These are phyloP conservation scores for Luperina testacea DNA, from an alignment of 2,888 invertebrate species.

Conservation along the genomic window DNA sequence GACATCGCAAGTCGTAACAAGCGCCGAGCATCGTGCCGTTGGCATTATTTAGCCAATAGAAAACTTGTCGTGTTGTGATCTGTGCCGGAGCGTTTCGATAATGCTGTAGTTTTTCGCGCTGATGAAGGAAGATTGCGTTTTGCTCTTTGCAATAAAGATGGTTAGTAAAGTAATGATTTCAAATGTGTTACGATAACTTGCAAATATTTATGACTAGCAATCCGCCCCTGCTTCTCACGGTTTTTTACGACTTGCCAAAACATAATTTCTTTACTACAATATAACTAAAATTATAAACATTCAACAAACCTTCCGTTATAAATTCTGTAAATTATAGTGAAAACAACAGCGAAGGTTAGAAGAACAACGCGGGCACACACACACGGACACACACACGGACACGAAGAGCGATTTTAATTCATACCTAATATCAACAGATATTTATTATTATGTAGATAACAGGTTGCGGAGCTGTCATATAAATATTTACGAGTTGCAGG, in stretches of 20 bases:
- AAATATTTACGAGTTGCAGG: neutral
- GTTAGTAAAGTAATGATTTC: neutral
- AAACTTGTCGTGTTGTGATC: conserved; percentile 64
- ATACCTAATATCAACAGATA: neutral
- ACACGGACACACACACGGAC: neutral
- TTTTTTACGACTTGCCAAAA: neutral
- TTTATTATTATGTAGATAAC: neutral
- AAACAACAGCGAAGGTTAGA: neutral
- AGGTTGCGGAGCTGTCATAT: neutral
- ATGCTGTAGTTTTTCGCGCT: conserved; percentile 43
- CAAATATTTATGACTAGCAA: neutral
- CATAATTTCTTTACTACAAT: neutral
- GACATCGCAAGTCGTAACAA: conserved; percentile 56
- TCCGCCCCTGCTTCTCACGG: neutral
- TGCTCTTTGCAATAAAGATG: neutral
- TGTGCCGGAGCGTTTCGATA: conserved; percentile 12
- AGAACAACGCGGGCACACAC: neutral
- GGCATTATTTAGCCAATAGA: conserved; percentile 65
- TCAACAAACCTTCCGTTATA: neutral
- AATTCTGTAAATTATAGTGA: neutral
- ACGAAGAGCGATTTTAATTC: neutral
- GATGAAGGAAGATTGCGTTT: conserved; percentile 17
- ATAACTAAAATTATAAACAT: neutral
- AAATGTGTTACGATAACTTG: neutral
- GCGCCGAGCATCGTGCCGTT: conserved; percentile 56